Conservation (phyloP, 2,888 invertebrate species). For the Drosophila yooni region DNA sequence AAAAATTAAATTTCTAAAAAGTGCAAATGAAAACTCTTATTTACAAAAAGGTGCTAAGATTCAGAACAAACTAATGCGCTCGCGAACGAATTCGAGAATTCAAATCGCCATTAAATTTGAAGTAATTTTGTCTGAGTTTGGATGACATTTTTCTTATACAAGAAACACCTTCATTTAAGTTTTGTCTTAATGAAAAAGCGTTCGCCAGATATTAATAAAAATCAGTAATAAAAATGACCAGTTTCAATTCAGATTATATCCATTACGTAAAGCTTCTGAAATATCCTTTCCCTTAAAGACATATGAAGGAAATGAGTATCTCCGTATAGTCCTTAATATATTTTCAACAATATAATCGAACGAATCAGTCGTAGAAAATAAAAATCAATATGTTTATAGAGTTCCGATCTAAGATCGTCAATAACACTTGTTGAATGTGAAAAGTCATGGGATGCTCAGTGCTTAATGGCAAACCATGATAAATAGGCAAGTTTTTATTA, state of each 20-base stretch:
- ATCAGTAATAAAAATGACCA: neutral
- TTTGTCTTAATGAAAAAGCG: neutral
- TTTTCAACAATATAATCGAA: neutral
- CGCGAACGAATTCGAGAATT: neutral
- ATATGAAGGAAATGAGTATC: neutral
- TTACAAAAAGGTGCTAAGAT: neutral
- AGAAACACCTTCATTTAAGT: neutral
- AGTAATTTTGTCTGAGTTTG: neutral
- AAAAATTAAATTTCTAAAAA: neutral
- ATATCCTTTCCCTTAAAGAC: too few relatives aligned
- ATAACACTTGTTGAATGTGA: slow-evolving; percentile 1
- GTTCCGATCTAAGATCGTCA: neutral
- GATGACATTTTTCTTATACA: neutral
- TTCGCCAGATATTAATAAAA: neutral
- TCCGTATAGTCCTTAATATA: neutral
- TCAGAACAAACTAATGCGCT: neutral
- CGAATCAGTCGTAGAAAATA: neutral
- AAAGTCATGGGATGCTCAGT: neutral
- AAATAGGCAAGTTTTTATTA: neutral
- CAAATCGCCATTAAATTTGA: neutral
- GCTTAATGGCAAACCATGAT: neutral
- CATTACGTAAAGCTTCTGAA: neutral
- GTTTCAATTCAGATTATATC: neutral
- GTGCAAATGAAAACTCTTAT: neutral
- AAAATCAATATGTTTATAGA: neutral